A percentile compares a stretch with the other conserved stretches of the same genome.
These are phyloP conservation scores for Zaprionus lachaisei DNA, from an alignment of 1,140 invertebrate genomes.

Conservation along the genomic window DNA sequence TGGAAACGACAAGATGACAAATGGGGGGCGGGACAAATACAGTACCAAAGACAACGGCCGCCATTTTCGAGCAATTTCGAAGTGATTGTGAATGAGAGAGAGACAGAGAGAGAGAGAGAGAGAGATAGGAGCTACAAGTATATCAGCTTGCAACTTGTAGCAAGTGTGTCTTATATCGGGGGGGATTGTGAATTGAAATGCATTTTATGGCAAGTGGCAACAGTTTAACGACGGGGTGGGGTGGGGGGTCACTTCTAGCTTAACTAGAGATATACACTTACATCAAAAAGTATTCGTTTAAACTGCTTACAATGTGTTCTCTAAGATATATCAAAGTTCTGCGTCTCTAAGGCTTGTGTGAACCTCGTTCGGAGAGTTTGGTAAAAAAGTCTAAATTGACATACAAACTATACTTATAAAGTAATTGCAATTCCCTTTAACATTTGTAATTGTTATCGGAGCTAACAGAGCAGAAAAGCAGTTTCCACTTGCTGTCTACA, in stretches of 20 bases:
- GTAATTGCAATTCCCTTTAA: not conserved
- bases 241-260: not conserved
- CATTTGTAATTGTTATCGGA: not conserved
- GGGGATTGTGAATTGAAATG: not conserved
- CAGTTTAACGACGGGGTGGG: not conserved
- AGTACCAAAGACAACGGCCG: not conserved
- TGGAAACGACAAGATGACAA: not conserved
- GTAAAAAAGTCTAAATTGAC: not conserved
- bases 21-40: not conserved
- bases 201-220: not conserved
- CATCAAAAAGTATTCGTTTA: not conserved
- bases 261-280: not conserved
- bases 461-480: not conserved
- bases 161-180: not conserved
- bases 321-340: conserved; percentile 1
- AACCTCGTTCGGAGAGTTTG: not conserved
- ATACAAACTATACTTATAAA: conserved; percentile 5
- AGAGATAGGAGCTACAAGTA: not conserved
- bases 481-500: not conserved
- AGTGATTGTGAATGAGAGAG: not conserved
- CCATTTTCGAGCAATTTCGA: not conserved
- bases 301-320: conserved; percentile 4
- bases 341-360: conserved; percentile 2
- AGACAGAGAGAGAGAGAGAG: not conserved
- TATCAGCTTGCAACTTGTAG: not conserved